Percentiles rank a stretch among this genome's conserved stretches.
Conservation (phyloP, 2,113 vertebrate species). For the Paralichthys olivaceus region DNA sequence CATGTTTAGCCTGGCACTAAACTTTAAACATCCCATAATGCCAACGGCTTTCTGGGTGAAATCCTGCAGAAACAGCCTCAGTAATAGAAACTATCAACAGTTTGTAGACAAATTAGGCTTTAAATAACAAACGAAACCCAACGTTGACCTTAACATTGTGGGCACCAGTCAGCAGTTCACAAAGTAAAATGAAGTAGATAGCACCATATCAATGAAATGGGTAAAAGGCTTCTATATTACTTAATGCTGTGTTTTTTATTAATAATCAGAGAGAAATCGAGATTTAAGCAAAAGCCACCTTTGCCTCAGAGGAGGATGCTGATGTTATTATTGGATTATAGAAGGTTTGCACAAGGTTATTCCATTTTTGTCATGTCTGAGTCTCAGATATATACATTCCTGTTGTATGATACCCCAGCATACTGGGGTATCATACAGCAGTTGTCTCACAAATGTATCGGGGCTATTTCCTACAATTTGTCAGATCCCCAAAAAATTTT, state of each 20-base stretch:
- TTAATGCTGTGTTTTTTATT: too few species aligned
- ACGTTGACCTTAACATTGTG: too few species aligned
- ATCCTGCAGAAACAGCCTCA: slow-evolving; percentile 12
- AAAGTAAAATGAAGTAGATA: too few species aligned
- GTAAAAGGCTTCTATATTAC: too few species aligned
- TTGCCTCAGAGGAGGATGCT: not conserved
- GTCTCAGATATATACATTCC: not conserved
- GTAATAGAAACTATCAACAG: slow-evolving; percentile 26
- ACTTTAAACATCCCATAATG: slow-evolving; percentile 27
- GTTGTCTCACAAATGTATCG: not conserved
- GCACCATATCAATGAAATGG: too few species aligned
- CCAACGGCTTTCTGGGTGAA: slow-evolving; percentile 26
- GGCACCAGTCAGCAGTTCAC: too few species aligned
- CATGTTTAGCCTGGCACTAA: slow-evolving; percentile 37
- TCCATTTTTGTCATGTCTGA: too few species aligned
- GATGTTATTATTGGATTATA: too few species aligned
- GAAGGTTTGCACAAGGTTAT: too few species aligned
- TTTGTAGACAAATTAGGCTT: slow-evolving; percentile 40
- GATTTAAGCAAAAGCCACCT: not conserved
- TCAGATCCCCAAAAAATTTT: not conserved
- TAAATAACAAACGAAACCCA: slow-evolving; percentile 12
- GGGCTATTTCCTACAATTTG: too few species aligned
- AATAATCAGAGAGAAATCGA: too few species aligned
- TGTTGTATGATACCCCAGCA: not conserved
- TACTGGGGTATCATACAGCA: not conserved